phyloP scores from a whole-genome alignment of 64 coral and sea anemone genomes.

The Trachythela sp. region DNA sequence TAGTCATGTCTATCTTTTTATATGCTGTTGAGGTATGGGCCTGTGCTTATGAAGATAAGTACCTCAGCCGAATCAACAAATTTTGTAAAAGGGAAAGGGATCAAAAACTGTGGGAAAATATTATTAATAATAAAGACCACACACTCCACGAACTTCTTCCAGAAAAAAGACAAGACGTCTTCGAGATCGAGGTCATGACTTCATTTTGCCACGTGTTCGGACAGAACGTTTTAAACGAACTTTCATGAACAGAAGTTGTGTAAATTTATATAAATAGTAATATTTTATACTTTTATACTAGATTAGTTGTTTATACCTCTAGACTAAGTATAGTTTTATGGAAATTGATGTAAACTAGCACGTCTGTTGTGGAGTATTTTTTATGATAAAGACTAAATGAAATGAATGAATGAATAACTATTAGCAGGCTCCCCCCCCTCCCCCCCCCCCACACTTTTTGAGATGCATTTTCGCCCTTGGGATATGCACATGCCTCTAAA shows the following conservation, averaged over 20 bases:
- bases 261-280: not conserved
- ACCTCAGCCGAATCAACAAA: slow-evolving; percentile 41
- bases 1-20: slow-evolving; percentile 48
- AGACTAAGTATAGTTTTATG: no score
- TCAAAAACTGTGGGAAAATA: slow-evolving; percentile 23
- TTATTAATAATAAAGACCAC: slow-evolving; percentile 10
- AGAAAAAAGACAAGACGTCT: slow-evolving; percentile 1
- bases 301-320: no score
- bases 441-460: no score
- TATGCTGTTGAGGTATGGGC: slow-evolving; percentile 45
- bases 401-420: no score
- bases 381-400: no score
- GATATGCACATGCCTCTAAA: no score
- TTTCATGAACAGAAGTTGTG: not conserved
- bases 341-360: no score
- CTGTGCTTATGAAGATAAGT: slow-evolving; percentile 41
- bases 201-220: not conserved
- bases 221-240: not conserved
- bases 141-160: slow-evolving; percentile 19
- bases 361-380: no score
- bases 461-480: no score
- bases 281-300: no score
- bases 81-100: slow-evolving; percentile 31
- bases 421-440: no score
- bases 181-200: not conserved